Evolutionary conservation across 2,113 vertebrate genomes (phyloP).

Genomic region (Sorex araneus): DNA sequence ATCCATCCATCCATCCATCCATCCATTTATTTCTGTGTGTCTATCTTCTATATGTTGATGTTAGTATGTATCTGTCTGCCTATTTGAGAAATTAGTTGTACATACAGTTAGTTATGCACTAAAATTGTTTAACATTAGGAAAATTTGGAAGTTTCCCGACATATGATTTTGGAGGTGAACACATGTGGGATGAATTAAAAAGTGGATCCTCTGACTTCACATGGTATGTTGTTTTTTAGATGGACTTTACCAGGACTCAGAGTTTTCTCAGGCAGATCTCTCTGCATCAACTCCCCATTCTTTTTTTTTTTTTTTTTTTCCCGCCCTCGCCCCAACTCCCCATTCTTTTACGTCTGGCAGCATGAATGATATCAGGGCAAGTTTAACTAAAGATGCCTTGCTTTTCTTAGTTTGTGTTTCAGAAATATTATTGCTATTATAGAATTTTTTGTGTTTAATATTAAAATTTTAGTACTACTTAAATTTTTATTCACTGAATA

Average conservation of each 20-base stretch:
- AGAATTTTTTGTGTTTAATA: conserved; percentile 55
- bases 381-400: conserved; percentile 42
- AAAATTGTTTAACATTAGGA: not conserved
- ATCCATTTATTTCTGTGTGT: not conserved
- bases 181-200: conserved; percentile 21
- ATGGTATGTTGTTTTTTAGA: not conserved
- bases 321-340: too few relatives aligned
- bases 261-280: too few relatives aligned
- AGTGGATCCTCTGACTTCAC: conserved; percentile 17
- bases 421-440: not conserved
- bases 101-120: not conserved
- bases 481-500: conserved; percentile 64
- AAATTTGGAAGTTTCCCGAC: conserved; percentile 20
- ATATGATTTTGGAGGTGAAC: not conserved
- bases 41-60: not conserved
- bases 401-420: conserved; percentile 38
- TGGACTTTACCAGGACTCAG: too few relatives aligned
- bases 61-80: not conserved
- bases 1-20: too few relatives aligned
- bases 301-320: too few relatives aligned
- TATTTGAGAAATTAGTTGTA: not conserved
- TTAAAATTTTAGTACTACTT: conserved; percentile 62
- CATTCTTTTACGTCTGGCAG: conserved; percentile 1
- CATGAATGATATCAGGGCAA: not conserved
- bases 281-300: not conserved